Base-by-base conservation (phyloP, 2,113 vertebrate genomes). In the Ochotona princeps region DNA sequence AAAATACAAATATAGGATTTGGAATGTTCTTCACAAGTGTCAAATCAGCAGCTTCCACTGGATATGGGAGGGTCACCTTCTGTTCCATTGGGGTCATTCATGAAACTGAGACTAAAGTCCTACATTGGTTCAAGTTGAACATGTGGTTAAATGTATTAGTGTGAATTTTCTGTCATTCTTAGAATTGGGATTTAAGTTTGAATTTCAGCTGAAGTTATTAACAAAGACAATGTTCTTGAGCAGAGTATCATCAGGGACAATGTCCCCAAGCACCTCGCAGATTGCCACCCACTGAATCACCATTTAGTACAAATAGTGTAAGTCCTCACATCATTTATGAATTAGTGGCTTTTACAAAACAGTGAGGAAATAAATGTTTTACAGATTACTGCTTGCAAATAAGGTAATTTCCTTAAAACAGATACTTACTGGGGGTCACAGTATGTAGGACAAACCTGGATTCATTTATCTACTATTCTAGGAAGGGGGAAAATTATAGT, bases 381-480 rank as follows among this genome's bases (percentile, higher is more conserved):
- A 81, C n/a, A 32, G n/a, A 83, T 85, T 89, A 69, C 1, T 81
- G 44, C 15, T 84, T 95, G 57, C 32, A 49, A 47, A 83, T 76
- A 85, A 88, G 32, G 38, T 7, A 7, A 44, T 73, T 91, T 94
- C 81, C 70, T 89, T 81, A 83, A 78, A 73, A 94, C 93, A 87
- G 20, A 89, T 57, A 49, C 35, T 81, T 91, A 84, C 32, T 87
- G 81, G n/a, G 51, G 28, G 7, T 80, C 35, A 73, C 95, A 90
- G 67, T 87, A 35, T 79, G 17, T 92, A 88, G 79, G 80, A 80
- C 35, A 92, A 70, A 7, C 21, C 20, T 75, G 93, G 49, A 89
- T 92, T 80, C 61, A 95, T 92, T 93, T 80, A 14, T 15, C 57
- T 73, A 89, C 96, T 94, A 83, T 92, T 89, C 30, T 93, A 83